Evolutionary conservation across 2,888 invertebrate species (phyloP).

Genomic region (Drosophila meridionalis): DNA sequence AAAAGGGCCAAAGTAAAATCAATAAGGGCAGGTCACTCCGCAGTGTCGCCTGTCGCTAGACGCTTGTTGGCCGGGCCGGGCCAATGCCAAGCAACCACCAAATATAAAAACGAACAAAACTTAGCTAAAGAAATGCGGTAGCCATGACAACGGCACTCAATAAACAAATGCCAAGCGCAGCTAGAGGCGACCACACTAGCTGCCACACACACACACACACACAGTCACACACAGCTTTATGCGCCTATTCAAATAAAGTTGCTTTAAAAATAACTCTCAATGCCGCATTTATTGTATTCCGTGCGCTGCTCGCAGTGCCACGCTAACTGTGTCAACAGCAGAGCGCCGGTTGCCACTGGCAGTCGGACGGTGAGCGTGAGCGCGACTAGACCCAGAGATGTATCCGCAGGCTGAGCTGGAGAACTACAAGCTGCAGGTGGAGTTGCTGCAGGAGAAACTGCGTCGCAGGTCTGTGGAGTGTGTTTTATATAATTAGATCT

Average conservation of each 20-base stretch:
- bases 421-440: slow-evolving; percentile 85
- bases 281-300: slow-evolving; percentile 57
- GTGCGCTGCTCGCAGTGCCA: slow-evolving; percentile 35
- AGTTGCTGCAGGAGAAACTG: slow-evolving; percentile 84
- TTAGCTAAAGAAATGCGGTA: slow-evolving; percentile 55
- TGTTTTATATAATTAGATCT: neutral
- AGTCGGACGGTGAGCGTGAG: slow-evolving; percentile 36
- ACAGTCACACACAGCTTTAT: slow-evolving; percentile 29
- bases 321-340: slow-evolving; percentile 67
- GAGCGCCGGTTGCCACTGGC: slow-evolving; percentile 49
- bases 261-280: slow-evolving; percentile 73
- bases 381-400: slow-evolving; percentile 62
- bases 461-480: slow-evolving; percentile 78
- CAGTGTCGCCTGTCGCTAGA: slow-evolving; percentile 27
- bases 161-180: slow-evolving; percentile 61
- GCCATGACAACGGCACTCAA: slow-evolving; percentile 69
- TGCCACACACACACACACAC: neutral
- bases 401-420: slow-evolving; percentile 84
- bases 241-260: slow-evolving; percentile 68
- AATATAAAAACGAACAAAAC: slow-evolving; percentile 24
- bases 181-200: neutral
- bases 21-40: slow-evolving; percentile 56
- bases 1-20: slow-evolving; percentile 59
- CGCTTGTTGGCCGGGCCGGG: slow-evolving; percentile 59
- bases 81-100: slow-evolving; percentile 79